Base-by-base conservation (phyloP, 1,140 invertebrate species). In the Anoplophora glabripennis region DNA sequence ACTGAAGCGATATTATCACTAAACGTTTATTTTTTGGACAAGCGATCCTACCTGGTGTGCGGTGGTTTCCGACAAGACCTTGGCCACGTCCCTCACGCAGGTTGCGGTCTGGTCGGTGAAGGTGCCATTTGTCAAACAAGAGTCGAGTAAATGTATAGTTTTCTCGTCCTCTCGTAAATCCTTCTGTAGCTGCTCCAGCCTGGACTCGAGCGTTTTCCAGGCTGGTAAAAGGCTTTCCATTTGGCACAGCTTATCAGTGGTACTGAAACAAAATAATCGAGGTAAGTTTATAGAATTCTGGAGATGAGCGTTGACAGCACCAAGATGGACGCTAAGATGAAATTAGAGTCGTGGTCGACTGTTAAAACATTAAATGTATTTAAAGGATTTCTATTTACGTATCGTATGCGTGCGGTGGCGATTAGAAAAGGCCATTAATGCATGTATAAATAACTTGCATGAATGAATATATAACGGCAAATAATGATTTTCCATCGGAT, bases 21-120 rank as follows among this genome's bases (percentile, higher is more conserved):
- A n/a, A n/a, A 5, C 12, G 3, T 47, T 47, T n/a, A 28, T 47
- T 3, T 15, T 47, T n/a, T 5, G 45, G 11, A 17, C 4, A 15
- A 47, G 36, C 11, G 1, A n/a, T 15, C 47, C 62, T 60, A 69
- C 67, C 65, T 69, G 63, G 35, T 57, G 48, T 7, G 64, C 42
- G 11, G 68, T 68, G 7, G 71, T 84, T 68, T 89, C 87, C 7
- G 86, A 87, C 10, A 90, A 77, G 28, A 88, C 73, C 68, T 84
- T 82, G 2, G 86, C 84, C 12, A 88, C 83, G 65, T 86, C 81
- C 46, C 84, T 80, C 9, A 87, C 81, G 35, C 84, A 85, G 15
- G 83, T 81, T 7, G 84, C 84, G 28, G 83, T 75, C 56, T 82
- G 79, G 14, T 83, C 79, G 7, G 81, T 79, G 8, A 82, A 79